Evolutionary conservation across 2,797 vertebrate species (phyloP).

Genomic region (Cyclura pinguis): DNA sequence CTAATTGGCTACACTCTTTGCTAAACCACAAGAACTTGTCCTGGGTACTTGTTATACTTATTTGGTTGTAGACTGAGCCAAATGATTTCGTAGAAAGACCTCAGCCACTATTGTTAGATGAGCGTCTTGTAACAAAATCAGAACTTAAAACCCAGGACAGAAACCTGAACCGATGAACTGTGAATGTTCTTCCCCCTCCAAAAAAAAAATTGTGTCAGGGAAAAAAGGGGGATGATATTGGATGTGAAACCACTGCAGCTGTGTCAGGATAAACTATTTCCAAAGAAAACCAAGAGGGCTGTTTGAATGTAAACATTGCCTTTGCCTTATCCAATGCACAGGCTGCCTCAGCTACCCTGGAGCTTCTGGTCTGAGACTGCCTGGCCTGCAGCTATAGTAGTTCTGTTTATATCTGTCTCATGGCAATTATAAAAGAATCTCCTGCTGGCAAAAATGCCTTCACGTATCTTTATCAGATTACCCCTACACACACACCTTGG

Average conservation of each 20-base stretch:
- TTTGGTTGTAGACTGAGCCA: constrained; percentile 23
- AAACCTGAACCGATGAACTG: not conserved
- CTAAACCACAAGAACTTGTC: constrained; percentile 40
- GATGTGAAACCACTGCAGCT: constrained; percentile 8
- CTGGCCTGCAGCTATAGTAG: not conserved
- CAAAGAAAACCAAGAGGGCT: not conserved
- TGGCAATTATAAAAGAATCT: not conserved
- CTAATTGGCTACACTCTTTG: constrained; percentile 31
- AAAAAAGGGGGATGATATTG: not conserved
- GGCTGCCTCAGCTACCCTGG: not conserved
- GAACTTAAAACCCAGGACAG: constrained; percentile 12
- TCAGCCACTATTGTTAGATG: constrained; percentile 38
- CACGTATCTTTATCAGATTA: not conserved
- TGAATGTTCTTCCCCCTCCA: not conserved
- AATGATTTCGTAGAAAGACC: constrained; percentile 33
- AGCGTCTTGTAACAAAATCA: constrained; percentile 26
- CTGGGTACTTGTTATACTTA: not conserved
- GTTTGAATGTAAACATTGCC: not conserved
- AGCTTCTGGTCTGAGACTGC: not conserved
- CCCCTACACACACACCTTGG: too few relatives aligned
- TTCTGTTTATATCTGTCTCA: not conserved
- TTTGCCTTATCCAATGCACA: not conserved
- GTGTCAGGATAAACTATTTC: not conserved
- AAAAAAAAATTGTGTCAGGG: not conserved
- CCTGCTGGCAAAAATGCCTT: not conserved